Conservation (phyloP, 2,797 vertebrate species). For the Philypnodon macrostomus region DNA sequence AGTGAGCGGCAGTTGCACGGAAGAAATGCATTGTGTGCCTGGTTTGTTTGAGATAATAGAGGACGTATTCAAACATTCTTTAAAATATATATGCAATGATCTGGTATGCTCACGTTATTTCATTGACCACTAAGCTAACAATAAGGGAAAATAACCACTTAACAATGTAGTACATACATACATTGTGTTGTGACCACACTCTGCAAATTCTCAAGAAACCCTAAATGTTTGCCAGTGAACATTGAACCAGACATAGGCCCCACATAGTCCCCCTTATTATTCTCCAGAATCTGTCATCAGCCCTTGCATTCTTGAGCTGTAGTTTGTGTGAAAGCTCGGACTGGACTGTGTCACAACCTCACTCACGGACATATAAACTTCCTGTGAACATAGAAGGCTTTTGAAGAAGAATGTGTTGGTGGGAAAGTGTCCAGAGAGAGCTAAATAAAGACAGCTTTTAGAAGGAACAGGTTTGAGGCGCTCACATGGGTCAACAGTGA, state of each 20-base stretch:
- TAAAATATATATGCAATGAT: no score
- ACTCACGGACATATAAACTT: constrained; percentile 28
- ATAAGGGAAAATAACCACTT: no score
- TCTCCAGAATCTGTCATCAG: constrained; percentile 45
- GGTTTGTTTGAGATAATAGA: no score
- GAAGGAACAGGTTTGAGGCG: constrained; percentile 17
- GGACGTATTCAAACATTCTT: no score
- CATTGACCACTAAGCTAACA: no score
- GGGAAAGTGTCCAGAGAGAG: constrained; percentile 15
- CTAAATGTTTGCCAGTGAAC: background rate
- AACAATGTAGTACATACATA: no score
- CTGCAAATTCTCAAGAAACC: background rate
- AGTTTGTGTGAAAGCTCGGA: constrained; percentile 43
- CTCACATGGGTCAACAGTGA: constrained; percentile 17
- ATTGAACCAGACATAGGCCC: constrained; percentile 11
- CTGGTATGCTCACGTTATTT: no score
- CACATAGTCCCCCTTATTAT: constrained; percentile 28
- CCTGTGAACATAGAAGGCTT: constrained; percentile 33
- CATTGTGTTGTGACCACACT: background rate
- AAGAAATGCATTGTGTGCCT: no score
- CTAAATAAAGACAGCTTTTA: constrained; percentile 35
- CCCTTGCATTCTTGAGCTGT: constrained; percentile 25
- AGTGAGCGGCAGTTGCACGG: no score
- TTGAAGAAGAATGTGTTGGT: constrained; percentile 28
- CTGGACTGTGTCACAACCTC: constrained; percentile 26